Base-by-base conservation (phyloP, 2,113 vertebrate genomes). In the Oncorhynchus clarkii region DNA sequence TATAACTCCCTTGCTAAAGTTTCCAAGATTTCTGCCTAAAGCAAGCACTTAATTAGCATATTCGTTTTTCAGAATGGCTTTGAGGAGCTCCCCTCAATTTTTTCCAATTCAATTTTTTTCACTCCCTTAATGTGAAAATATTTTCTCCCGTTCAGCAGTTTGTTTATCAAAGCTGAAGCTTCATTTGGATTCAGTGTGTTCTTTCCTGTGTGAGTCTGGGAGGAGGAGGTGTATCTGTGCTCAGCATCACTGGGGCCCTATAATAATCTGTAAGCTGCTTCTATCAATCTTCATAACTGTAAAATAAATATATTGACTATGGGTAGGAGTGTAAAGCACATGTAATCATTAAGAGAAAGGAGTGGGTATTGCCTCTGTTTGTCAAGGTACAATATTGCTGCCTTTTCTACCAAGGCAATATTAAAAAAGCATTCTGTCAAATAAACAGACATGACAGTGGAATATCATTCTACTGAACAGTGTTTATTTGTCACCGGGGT, bases 1-100 rank as follows among this genome's bases (percentile, higher is more conserved):
- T 88, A 88, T 89, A 88, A 89, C 86, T 88, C 88, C 88, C 86
- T 72, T 84, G 88, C 86, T 88, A 85, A 89, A 88, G 86, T 89
- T 87, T 89, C 78, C 69, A 80, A 85, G 85, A 87, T 86, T 89
- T 89, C 67, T 85, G 68, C 86, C 88, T 76, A 71, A 77, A 88
- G 88, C 83, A 78, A 84, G 73, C 80, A 77, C 83, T 87, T 88
- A 89, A 89, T 89, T 89, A 89, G 86, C 86, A 88, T 89, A 89
- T 89, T 87, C 88, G 88, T 88, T 89, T 89, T 89, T 89, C 83
- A 89, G 84, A 84, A 88, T 82, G 68, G 85, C 86, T 89, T 86
- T 89, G 83, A 89, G 88, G 86, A 82, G 85, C 73, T 74, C 81
- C 62, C 74, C 74, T 83, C 83, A 80, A 83, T 84, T 83, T 84